Evolutionary conservation across 2,888 invertebrate species (phyloP), one percentile per base, ranked within the genome.

Genomic region (Caenorhabditis afra): DNA sequence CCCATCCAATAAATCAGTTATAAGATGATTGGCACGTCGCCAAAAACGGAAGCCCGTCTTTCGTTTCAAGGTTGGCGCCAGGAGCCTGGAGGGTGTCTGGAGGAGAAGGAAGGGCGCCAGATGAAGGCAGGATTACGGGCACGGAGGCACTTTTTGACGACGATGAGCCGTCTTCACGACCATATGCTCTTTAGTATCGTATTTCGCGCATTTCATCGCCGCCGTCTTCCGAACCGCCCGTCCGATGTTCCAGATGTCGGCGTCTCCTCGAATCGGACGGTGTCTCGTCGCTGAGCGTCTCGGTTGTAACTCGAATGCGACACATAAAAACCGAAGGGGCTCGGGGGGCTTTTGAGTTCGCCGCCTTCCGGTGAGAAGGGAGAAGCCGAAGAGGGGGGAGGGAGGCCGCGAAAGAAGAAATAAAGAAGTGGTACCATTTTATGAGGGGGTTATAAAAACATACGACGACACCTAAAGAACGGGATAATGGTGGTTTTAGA

Each of bases 1-100:
- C 71, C 44, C 71, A 71, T 71, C 57, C 71, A 71, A 71, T 71
- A 71, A 71, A 71, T 71, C 71, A 71, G 71, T 71, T 71, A 71
- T 71, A 71, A 62, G 71, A 71, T 64, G 71, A 71, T 71, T 71
- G 71, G 71, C 71, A 71, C 71, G 71, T 71, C 71, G 64, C 64
- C 70, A 70, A 62, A 61, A 70, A 62, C 29, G 35, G 41, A 37
- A 39, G 29, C 22, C 29, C 12, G 52, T 14, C 14, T 23, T n/a
- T 47, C 71, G 64, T 23, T n/a, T 47, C 71, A 71, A 71, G 71
- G 71, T 64, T 68, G 68, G 68, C 68, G 68, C 68, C 68, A 68
- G 16, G 59, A 53, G 71, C 71, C 61, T 29, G 29, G 62, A 62
- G 61, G 70, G 62, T 70, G 70, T 70, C 70, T 70, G 52, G 23